Base-by-base conservation (phyloP, 2,113 vertebrate genomes). In the Coregonus clupeaformis region DNA sequence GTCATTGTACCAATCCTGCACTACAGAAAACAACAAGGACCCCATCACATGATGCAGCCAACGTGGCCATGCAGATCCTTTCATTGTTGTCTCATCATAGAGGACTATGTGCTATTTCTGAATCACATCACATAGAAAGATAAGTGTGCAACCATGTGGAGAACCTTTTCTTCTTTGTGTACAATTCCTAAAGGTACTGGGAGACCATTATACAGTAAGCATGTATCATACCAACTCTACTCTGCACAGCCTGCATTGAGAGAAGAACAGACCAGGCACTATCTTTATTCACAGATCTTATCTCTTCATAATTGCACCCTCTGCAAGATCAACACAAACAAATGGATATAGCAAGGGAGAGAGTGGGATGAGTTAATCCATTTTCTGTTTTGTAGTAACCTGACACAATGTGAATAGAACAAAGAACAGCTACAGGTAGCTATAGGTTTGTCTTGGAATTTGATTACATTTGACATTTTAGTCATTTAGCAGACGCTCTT, bases 1-100 rank as follows among this genome's bases (percentile, higher is more conserved):
- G 78, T 82, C 73, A 69, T 24, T 71, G 76, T 80, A 80, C 81
- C 80, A 80, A 77, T 79, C 74, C 73, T 75, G 80, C 80, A 84
- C 79, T 80, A 69, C 22, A 65, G 65, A 65, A 60, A 36, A 55
- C 72, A 77, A 84, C 80, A 73, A 73, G 73, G 63, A 59, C 63
- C 64, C 42, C 59, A 57, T 42, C 68, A 75, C 77, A 72, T 78
- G 60, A 69, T 72, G 30, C 14, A n/a, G 64, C 71, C 62, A 69
- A 66, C 29, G 57, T 47, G 22, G 13, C 45, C 67, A 60, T 77
- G 65, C 64, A 59, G 47, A 68, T 60, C 52, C 18, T 68, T 18
- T 45, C 66, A 74, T 57, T 64, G 20, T 45, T 32, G 62, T 52
- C 59, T 27, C 65, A 68, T 59, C 29, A 59, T 6, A 20, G 12